A percentile compares a stretch with the other conserved stretches of the same genome.
Conservation (phyloP, 2,888 invertebrate species). For the Epistrophe eligans region DNA sequence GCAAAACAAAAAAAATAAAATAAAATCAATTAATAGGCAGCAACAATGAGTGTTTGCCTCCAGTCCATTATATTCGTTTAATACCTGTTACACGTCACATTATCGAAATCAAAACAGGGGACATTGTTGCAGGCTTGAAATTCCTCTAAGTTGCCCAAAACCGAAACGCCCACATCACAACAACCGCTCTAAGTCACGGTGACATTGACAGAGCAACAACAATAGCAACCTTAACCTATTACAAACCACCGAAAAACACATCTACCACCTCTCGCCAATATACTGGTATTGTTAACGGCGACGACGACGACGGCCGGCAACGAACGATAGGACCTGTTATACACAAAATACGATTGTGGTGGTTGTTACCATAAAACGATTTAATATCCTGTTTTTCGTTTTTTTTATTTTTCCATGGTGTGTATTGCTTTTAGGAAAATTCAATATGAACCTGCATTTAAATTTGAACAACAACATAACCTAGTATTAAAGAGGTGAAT, state of each 20-base stretch:
- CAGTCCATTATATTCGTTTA: slow-evolving; percentile 5
- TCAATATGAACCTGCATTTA: slow-evolving; percentile 57
- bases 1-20: not conserved
- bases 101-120: not conserved
- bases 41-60: not conserved
- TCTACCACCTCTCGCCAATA: not conserved
- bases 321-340: not conserved
- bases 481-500: not conserved
- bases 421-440: slow-evolving; percentile 61
- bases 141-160: not conserved
- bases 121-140: slow-evolving; percentile 2
- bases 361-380: slow-evolving; percentile 10
- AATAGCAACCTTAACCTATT: slow-evolving; percentile 18
- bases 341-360: slow-evolving; percentile 12
- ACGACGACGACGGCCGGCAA: not conserved
- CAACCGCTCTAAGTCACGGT: slow-evolving; percentile 8
- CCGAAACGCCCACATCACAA: slow-evolving; percentile 7
- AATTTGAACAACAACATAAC: slow-evolving; percentile 4
- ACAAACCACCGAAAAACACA: slow-evolving; percentile 7
- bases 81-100: slow-evolving; percentile 13
- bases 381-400: slow-evolving; percentile 22
- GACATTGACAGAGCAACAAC: not conserved
- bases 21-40: slow-evolving; percentile 2
- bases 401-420: not conserved
- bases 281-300: slow-evolving; percentile 1